These are phyloP conservation scores for Hippotragus niger DNA, from an alignment of 2,113 vertebrate genomes.

Conservation along the genomic window DNA sequence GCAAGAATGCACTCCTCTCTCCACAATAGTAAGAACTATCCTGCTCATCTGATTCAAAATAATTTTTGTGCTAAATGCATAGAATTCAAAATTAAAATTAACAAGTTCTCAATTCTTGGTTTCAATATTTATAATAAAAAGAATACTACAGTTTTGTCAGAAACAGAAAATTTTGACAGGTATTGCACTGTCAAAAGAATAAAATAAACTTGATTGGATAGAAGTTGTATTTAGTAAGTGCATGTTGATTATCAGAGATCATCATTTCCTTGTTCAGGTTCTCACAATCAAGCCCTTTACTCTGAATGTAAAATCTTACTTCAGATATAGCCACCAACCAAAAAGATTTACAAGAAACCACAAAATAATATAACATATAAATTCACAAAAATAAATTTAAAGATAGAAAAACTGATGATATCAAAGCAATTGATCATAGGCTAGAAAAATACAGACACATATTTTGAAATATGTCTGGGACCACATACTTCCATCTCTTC, in stretches of 20 bases:
- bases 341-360: not conserved
- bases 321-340: not conserved
- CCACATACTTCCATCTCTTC: not conserved
- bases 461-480: not conserved
- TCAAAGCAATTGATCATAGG: not conserved
- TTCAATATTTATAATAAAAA: not conserved
- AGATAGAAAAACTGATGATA: not conserved
- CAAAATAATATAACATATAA: not conserved
- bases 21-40: not conserved
- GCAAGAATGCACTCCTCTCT: not conserved
- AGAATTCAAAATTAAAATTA: not conserved
- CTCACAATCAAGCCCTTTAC: not conserved
- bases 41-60: not conserved
- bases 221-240: not conserved
- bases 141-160: not conserved
- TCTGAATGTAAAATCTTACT: not conserved
- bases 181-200: not conserved
- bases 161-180: not conserved
- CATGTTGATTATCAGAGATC: not conserved
- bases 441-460: not conserved
- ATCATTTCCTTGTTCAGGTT: not conserved
- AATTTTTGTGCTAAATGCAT: not conserved
- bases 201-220: not conserved
- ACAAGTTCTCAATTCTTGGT: not conserved
- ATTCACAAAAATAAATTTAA: conserved; percentile 24